phyloP scores from a whole-genome alignment of 2,888 invertebrate genomes.

The Drosophila anceps region DNA sequence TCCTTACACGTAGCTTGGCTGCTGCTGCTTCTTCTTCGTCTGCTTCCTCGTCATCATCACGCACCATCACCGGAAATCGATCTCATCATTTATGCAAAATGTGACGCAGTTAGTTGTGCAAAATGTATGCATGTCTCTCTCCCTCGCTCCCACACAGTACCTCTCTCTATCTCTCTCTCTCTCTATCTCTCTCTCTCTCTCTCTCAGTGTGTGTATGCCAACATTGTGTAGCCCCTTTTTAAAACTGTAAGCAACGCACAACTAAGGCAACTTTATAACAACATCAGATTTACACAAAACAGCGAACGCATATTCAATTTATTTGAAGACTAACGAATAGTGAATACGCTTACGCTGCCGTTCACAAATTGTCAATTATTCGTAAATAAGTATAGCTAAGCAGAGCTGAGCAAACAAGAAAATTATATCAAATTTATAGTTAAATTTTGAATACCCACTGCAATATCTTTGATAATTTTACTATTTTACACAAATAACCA shows the following conservation, averaged over 20 bases:
- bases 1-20: neutral
- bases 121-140: conserved; percentile 66
- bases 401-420: neutral
- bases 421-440: neutral
- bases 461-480: neutral
- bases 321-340: neutral
- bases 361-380: too few relatives aligned
- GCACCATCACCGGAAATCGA: conserved; percentile 77
- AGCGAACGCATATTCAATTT: neutral
- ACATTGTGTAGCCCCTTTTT: conserved; percentile 43
- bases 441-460: neutral
- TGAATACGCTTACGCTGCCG: neutral
- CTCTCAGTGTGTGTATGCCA: conserved; percentile 11
- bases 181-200: neutral
- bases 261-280: conserved; percentile 47
- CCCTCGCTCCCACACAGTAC: neutral
- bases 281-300: conserved; percentile 47
- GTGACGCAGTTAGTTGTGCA: conserved; percentile 79
- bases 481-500: neutral
- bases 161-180: neutral
- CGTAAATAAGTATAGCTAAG: too few relatives aligned
- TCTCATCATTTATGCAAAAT: conserved; percentile 81
- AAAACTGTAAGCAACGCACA: conserved; percentile 32
- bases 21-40: neutral
- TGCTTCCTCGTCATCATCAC: conserved; percentile 55